Evolutionary conservation across 2,113 vertebrate species (phyloP).

Genomic region (Edolisoma coerulescens): DNA sequence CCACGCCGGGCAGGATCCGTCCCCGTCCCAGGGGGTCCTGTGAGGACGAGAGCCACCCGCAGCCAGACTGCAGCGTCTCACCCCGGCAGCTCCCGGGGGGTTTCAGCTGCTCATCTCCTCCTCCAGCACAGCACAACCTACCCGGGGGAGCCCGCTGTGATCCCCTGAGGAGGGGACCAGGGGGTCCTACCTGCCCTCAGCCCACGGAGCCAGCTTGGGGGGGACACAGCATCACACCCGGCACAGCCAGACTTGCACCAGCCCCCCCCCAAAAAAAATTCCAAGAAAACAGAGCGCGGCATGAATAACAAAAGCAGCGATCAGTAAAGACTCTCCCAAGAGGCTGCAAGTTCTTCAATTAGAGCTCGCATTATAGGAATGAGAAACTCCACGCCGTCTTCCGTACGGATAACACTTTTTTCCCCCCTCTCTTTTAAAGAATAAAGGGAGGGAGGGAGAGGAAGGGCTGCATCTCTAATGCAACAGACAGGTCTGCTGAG

Average conservation of each 20-base stretch:
- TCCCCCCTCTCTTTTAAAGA: constrained; percentile 20
- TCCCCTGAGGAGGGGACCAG: neutral
- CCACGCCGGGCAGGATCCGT: accelerated
- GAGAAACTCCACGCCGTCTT: constrained; percentile 56
- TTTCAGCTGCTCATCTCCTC: neutral
- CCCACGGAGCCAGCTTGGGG: accelerated
- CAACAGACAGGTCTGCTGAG: constrained; percentile 67
- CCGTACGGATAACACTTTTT: constrained; percentile 39
- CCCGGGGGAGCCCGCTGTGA: neutral
- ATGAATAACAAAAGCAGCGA: constrained; percentile 48
- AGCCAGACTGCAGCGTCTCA: neutral
- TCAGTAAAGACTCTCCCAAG: constrained; percentile 60
- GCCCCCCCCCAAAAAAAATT: neutral
- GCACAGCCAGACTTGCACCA: neutral
- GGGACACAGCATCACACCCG: neutral
- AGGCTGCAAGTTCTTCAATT: constrained; percentile 67
- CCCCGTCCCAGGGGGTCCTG: neutral
- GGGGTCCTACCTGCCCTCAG: neutral
- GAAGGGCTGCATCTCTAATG: constrained; percentile 52
- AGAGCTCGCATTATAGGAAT: constrained; percentile 66
- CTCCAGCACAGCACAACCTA: neutral
- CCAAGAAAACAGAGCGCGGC: constrained; percentile 4
- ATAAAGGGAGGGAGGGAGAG: constrained; percentile 28
- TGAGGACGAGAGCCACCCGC: neutral
- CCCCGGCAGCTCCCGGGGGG: neutral